Evolutionary conservation across 2,888 invertebrate species (phyloP).

Genomic region (Amitus sp.): DNA sequence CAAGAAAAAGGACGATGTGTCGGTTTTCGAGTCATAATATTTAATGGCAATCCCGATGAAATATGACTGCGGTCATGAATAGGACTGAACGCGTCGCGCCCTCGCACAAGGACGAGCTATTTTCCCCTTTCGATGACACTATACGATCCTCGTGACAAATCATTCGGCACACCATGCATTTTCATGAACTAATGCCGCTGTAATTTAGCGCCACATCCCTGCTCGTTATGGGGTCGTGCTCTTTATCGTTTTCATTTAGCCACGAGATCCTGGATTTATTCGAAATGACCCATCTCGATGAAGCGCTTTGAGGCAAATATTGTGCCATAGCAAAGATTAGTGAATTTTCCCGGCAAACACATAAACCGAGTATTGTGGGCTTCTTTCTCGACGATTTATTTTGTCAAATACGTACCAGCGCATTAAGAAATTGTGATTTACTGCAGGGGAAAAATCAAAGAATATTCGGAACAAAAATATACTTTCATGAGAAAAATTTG

Average conservation of each 20-base stretch:
- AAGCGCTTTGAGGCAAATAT: constrained; percentile 37
- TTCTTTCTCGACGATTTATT: no score
- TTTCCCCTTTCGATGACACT: constrained; percentile 23
- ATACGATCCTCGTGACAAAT: constrained; percentile 52
- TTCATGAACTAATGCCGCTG: constrained; percentile 52
- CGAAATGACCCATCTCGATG: constrained; percentile 18
- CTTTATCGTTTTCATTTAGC: constrained; percentile 36
- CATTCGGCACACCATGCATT: constrained; percentile 49
- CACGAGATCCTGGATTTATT: constrained; percentile 24
- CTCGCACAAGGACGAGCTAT: neutral
- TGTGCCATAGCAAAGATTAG: constrained; percentile 19
- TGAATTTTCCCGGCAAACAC: constrained; percentile 25
- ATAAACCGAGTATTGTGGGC: constrained; percentile 19
- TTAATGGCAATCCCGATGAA: constrained; percentile 25
- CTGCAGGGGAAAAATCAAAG: no score
- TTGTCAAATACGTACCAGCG: no score
- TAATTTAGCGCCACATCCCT: constrained; percentile 51
- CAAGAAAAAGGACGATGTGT: no score
- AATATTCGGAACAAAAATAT: no score
- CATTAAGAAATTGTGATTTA: no score
- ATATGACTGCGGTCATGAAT: constrained; percentile 28
- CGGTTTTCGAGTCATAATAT: constrained; percentile 10
- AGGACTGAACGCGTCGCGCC: constrained; percentile 9
- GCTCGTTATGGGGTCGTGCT: constrained; percentile 37
- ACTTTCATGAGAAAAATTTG: no score